These are phyloP conservation scores for Sebastes variabilis DNA, from an alignment of 2,797 vertebrate species.

Conservation along the genomic window DNA sequence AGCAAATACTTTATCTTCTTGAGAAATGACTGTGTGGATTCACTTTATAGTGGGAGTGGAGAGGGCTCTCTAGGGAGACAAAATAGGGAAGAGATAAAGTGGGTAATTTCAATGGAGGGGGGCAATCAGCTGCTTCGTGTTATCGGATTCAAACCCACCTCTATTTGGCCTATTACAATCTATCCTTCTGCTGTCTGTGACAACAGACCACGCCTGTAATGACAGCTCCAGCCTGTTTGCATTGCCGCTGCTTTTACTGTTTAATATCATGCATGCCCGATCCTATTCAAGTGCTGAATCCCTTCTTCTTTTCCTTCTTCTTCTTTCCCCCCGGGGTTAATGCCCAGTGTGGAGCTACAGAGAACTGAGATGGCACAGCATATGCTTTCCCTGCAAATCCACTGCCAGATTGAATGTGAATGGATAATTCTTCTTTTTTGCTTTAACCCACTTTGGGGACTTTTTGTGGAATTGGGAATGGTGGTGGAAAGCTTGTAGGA, in stretches of 20 bases:
- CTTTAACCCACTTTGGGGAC: slow-evolving; percentile 26
- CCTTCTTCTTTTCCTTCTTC: neutral
- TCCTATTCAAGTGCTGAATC: slow-evolving; percentile 9
- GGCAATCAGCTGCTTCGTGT: slow-evolving; percentile 30
- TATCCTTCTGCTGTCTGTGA: neutral
- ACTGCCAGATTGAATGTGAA: slow-evolving; percentile 6
- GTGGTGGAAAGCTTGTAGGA: neutral
- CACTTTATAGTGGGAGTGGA: slow-evolving; percentile 17
- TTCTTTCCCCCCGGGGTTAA: neutral
- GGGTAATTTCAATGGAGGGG: slow-evolving; percentile 24
- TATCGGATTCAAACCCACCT: slow-evolving; percentile 21
- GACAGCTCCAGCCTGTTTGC: neutral
- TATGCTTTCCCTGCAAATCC: neutral
- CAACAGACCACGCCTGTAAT: neutral
- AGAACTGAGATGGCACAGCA: slow-evolving; percentile 14
- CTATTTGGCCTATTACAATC: slow-evolving; percentile 14
- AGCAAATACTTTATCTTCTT: slow-evolving; percentile 52
- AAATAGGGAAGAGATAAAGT: slow-evolving; percentile 35
- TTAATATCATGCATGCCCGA: neutral
- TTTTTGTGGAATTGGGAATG: neutral
- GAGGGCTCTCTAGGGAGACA: slow-evolving; percentile 21
- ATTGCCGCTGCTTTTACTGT: neutral
- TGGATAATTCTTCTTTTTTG: neutral
- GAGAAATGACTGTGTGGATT: slow-evolving; percentile 52
- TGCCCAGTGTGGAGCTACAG: slow-evolving; percentile 4